phyloP scores from a whole-genome alignment of 2,797 vertebrate genomes.

The Distichodus sexfasciatus region DNA sequence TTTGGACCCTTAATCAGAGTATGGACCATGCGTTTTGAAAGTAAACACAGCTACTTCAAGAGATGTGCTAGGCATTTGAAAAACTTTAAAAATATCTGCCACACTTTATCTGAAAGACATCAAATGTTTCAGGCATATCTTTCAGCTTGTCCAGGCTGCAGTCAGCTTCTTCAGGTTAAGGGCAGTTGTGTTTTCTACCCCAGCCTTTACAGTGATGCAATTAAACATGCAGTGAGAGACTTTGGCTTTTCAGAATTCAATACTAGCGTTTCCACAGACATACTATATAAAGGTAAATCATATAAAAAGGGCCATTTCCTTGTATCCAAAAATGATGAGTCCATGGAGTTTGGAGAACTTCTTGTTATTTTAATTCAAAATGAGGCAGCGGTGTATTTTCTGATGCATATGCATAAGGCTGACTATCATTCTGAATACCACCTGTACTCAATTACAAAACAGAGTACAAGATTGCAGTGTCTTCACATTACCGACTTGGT shows the following conservation, averaged over 20 bases:
- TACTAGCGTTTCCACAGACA: constrained; percentile 41
- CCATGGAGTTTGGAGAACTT: constrained; percentile 38
- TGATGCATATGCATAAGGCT: constrained; percentile 28
- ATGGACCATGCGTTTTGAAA: constrained; percentile 49
- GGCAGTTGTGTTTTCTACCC: constrained; percentile 47
- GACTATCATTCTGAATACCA: constrained; percentile 40
- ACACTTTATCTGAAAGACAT: constrained; percentile 45
- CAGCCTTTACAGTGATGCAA: constrained; percentile 42
- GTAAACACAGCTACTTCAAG: constrained; percentile 41
- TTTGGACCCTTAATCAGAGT: constrained; percentile 42
- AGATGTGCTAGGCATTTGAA: constrained; percentile 44
- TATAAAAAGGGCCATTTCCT: constrained; percentile 49
- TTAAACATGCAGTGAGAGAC: constrained; percentile 45
- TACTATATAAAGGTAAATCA: constrained; percentile 45
- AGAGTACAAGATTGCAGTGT: constrained; percentile 23
- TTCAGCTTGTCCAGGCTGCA: constrained; percentile 38
- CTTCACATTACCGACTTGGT: constrained; percentile 46
- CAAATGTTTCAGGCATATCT: constrained; percentile 51
- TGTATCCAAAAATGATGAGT: constrained; percentile 41
- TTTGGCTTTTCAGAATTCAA: constrained; percentile 49
- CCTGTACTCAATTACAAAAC: constrained; percentile 42
- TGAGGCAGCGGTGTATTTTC: constrained; percentile 47
- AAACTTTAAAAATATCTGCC: constrained; percentile 48
- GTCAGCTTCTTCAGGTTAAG: constrained; percentile 43
- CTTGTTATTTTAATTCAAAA: constrained; percentile 37